Conservation (phyloP, 2,888 invertebrate genomes). For the Melieria omissa region DNA sequence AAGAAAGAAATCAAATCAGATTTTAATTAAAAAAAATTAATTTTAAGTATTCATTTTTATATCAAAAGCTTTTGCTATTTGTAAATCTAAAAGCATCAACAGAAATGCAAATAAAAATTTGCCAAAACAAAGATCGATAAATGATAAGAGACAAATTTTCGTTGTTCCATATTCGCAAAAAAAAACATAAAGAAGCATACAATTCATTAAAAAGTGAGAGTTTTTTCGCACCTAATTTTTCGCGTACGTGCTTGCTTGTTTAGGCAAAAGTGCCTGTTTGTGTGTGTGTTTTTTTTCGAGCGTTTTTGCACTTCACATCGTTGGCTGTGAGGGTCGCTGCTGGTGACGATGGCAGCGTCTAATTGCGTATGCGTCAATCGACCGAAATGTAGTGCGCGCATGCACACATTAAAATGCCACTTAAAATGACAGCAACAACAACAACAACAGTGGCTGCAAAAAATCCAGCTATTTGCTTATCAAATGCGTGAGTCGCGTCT, state of each 20-base stretch:
- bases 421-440: constrained; percentile 39
- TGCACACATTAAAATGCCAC: constrained; percentile 50
- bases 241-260: neutral
- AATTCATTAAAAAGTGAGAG: constrained; percentile 55
- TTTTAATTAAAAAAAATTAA: no score
- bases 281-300: neutral
- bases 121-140: no score
- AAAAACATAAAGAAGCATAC: constrained; percentile 12
- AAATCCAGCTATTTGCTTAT: constrained; percentile 13
- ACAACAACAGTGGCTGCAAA: neutral
- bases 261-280: neutral
- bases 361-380: constrained; percentile 53
- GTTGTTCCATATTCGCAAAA: no score
- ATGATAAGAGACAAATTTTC: no score
- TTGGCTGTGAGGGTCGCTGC: neutral
- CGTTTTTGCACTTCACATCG: neutral
- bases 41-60: no score
- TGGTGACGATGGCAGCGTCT: constrained; percentile 14
- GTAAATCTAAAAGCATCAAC: no score
- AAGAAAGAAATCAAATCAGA: no score
- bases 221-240: constrained; percentile 43
- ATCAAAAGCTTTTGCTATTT: no score
- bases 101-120: no score
- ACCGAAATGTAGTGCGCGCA: constrained; percentile 18
- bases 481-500: constrained; percentile 2